A percentile compares a stretch with the other conserved stretches of the same genome.
Conservation (phyloP, 1,140 invertebrate genomes). For the Scaptomyza pallida region DNA sequence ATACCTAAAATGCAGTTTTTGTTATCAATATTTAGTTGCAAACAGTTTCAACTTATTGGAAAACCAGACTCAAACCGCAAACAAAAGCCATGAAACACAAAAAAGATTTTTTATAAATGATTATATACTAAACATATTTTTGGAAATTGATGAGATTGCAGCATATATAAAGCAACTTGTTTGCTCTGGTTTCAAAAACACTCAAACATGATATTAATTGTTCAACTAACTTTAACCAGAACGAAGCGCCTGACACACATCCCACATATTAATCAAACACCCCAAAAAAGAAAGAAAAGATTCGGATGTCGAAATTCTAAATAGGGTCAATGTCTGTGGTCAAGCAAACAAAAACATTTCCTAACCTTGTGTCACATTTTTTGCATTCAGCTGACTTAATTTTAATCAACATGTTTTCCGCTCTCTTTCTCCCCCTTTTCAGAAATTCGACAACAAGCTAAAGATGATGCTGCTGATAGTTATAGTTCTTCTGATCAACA, state of each 20-base stretch:
- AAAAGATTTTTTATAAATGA: no score
- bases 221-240: slow-evolving; percentile 39
- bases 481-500: slow-evolving; percentile 6
- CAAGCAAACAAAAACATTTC: slow-evolving; percentile 19
- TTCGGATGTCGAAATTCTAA: slow-evolving; percentile 6
- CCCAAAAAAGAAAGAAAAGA: no score
- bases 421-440: slow-evolving; percentile 9
- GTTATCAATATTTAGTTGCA: no score
- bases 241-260: slow-evolving; percentile 10
- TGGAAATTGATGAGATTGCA: neutral
- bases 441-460: slow-evolving; percentile 49
- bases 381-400: slow-evolving; percentile 14
- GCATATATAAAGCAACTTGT: slow-evolving; percentile 12
- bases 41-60: no score
- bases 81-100: no score
- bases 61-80: neutral
- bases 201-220: slow-evolving; percentile 25
- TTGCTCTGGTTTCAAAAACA: slow-evolving; percentile 26
- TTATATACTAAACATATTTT: neutral
- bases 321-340: slow-evolving; percentile 33
- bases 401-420: slow-evolving; percentile 11
- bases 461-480: slow-evolving; percentile 8
- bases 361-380: slow-evolving; percentile 28
- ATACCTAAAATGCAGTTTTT: no score
- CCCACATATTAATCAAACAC: slow-evolving; percentile 15